phyloP scores from a whole-genome alignment of 2,797 vertebrate species.

The Heterohyrax brucei region DNA sequence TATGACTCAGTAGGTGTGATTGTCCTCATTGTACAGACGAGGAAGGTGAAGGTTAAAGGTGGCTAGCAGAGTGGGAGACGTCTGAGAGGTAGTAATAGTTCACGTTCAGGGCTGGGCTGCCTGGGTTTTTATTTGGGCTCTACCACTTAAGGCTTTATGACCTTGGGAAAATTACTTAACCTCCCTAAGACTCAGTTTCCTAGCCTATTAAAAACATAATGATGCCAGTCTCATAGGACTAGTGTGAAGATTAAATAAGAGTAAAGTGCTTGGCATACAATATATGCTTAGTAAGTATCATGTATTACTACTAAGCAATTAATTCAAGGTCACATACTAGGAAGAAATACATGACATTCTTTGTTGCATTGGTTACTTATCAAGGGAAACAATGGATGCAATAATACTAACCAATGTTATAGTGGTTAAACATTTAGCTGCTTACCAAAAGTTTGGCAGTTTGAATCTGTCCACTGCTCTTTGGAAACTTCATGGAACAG shows the following conservation, averaged over 20 bases:
- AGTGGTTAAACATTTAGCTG: too few relatives aligned
- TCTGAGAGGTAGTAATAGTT: not conserved
- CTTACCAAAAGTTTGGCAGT: too few relatives aligned
- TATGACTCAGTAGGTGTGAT: slow-evolving; percentile 5
- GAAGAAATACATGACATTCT: too few relatives aligned
- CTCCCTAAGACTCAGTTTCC: slow-evolving; percentile 40
- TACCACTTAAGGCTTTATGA: not conserved
- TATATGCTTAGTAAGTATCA: not conserved
- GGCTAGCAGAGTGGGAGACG: not conserved
- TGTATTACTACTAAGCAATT: not conserved
- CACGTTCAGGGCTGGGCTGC: not conserved
- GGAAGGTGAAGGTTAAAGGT: not conserved
- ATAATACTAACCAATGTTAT: not conserved
- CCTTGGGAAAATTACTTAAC: not conserved
- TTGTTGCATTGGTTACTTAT: slow-evolving; percentile 12
- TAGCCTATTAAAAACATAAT: slow-evolving; percentile 27
- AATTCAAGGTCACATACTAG: not conserved
- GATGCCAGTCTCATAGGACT: slow-evolving; percentile 8
- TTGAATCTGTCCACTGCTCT: too few relatives aligned
- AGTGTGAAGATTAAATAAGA: slow-evolving; percentile 30
- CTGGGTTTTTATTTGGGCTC: not conserved
- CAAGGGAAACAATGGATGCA: not conserved
- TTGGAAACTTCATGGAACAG: too few relatives aligned
- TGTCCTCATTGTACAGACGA: slow-evolving; percentile 26
- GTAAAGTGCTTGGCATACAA: not conserved